Base-by-base conservation (phyloP, 2,888 invertebrate genomes). In the Metallyticus violacea region DNA sequence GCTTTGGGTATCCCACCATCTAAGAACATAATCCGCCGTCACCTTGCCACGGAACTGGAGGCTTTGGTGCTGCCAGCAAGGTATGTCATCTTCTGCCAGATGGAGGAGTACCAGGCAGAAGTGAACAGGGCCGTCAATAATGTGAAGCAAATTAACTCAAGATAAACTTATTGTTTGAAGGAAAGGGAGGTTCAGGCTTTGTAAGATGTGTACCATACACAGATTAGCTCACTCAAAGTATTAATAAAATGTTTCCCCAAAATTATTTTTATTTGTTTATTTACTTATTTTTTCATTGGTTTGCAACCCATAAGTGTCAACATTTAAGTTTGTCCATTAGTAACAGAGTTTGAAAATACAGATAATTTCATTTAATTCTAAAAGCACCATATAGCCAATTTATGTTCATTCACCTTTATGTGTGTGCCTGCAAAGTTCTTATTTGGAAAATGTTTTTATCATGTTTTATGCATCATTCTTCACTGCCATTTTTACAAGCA, bases 1-100 rank as follows among this genome's bases (percentile, higher is more conserved):
- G 97, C 98, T 0, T 93, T 98, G 88, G 98, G 97, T 86, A 98
- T 98, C 90, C 98, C 98, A 79, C 96, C 97, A 25, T 97, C 97
- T 76, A 98, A 98, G 91, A 97, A 97, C 91, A 98, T 98, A 92
- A 97, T 99, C 89, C 94, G 98, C 90, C 94, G 98, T 90, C 98
- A 99, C 92, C 94, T 99, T 89, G 95, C 96, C 88, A 96, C 97
- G 6, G 98, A 98, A 93, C 94, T 98, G 90, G 98, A 98, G 92
- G 96, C 97, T 85, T 94, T 99, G 89, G 95, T 98, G 89, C 95
- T 97, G 91, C 98, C 98, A 90, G 98, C 98, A 91, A 97, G 98
- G 98, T 96, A 96, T 94, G 95, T 96, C 93, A 95, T 96, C 93
- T 96, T 96, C 94, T 96, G 95, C 94, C 96, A 96, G 94, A 95